Evolutionary conservation across 2,797 vertebrate species (phyloP), one percentile per base, ranked within the genome.

Genomic region (Lophius americanus): DNA sequence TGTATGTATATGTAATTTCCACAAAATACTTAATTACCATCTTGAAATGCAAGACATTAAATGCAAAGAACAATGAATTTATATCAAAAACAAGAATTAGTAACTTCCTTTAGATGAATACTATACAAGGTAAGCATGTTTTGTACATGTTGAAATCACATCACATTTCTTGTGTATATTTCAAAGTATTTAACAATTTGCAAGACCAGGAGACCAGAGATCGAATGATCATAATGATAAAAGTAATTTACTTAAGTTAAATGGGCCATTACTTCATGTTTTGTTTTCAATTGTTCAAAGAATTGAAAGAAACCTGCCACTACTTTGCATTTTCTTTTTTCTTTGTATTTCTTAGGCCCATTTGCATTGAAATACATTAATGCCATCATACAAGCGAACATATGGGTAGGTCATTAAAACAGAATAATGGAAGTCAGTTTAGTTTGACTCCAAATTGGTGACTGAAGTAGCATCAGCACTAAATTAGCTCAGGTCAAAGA

Each of bases 21-120:
- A 56, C 47, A 39, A 51, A 54, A 39, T 4, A 2, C 5, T 37
- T 23, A 2, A 12, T 48, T 50, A 32, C 35, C 68, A 38, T 53
- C 68, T 73, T 66, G 41, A 56, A 51, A 75, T 13, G 8, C 32
- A 46, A n/a, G 38, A 56, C 7, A 33, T 9, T 4, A 44, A 70
- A 44, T 7, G 5, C 0, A 0, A 54, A 49, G 58, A 5, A 4
- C 46, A 62, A n/a, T 43, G 33, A 46, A 66, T 55, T 11, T 4
- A 41, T 60, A 56, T 60, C 2, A 8, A 32, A 7, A 10, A 36
- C 10, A 3, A 42, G n/a, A n/a, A 3, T 38, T 13, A 53, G 3
- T 23, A 23, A 23, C 23, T 23, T 23, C 23, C 23, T 23, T 2
- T 23, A 23, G 23, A 23, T 23, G 23, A 1, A 23, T 23, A 23